phyloP scores from a whole-genome alignment of 2,797 vertebrate species.

The Apodemus agrarius region DNA sequence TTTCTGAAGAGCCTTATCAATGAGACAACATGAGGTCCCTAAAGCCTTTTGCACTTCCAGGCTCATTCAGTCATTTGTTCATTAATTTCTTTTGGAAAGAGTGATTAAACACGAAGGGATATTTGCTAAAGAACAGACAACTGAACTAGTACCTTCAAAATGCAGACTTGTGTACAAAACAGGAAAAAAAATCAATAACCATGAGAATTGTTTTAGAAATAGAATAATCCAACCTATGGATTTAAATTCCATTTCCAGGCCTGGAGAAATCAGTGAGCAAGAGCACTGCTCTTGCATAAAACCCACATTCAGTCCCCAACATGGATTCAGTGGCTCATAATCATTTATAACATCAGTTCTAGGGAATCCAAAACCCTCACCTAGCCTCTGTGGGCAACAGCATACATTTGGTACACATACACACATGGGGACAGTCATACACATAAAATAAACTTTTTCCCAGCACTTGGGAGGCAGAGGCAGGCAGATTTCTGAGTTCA shows the following conservation, averaged over 20 bases:
- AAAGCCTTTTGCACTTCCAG: neutral
- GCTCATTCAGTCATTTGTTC: constrained; percentile 7
- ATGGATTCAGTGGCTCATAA: neutral
- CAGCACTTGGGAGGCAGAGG: too few species aligned
- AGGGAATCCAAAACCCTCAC: neutral
- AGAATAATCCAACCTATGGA: neutral
- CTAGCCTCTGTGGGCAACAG: neutral
- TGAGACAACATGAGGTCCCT: neutral
- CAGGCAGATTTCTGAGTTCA: too few species aligned
- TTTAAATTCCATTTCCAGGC: constrained; percentile 4
- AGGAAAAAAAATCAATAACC: constrained; percentile 47
- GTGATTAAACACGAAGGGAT: neutral
- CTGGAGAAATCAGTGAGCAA: neutral
- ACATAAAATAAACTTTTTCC: constrained; percentile 10
- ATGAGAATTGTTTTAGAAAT: neutral
- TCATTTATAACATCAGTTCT: neutral
- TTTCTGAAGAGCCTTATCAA: neutral
- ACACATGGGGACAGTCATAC: neutral
- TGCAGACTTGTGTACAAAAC: neutral
- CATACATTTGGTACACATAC: neutral
- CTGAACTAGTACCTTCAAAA: neutral
- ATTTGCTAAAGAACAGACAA: neutral
- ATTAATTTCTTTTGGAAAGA: neutral
- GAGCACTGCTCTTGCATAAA: neutral
- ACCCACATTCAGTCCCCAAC: neutral